A percentile compares a stretch with the other conserved stretches of the same genome.
These are phyloP conservation scores for Leucophenga maculata DNA, from an alignment of 2,888 invertebrate species.

Conservation along the genomic window DNA sequence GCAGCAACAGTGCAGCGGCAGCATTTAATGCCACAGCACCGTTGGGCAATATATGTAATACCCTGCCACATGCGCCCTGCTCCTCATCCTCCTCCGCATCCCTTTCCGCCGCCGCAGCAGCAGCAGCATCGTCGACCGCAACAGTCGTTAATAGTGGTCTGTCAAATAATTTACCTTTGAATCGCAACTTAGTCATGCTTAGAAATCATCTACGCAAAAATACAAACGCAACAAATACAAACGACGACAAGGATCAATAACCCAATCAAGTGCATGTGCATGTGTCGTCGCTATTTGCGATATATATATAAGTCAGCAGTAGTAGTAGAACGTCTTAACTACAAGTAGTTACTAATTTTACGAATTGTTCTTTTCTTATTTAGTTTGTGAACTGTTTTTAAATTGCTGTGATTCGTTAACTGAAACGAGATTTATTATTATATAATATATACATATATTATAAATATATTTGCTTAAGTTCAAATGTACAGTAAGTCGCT, in stretches of 20 bases:
- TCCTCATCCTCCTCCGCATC: slow-evolving; percentile 38
- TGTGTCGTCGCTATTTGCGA: slow-evolving; percentile 7
- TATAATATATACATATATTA: slow-evolving; percentile 17
- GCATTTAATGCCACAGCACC: slow-evolving; percentile 44
- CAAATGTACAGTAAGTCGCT: slow-evolving; percentile 64
- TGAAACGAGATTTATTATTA: slow-evolving; percentile 44
- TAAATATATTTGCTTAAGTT: slow-evolving; percentile 58
- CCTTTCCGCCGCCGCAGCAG: slow-evolving; percentile 38
- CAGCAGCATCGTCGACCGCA: slow-evolving; percentile 28
- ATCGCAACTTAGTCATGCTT: slow-evolving; percentile 70
- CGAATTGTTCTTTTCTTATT: not conserved
- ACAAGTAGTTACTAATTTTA: not conserved
- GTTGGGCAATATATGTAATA: slow-evolving; percentile 63
- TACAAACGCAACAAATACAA: slow-evolving; percentile 48
- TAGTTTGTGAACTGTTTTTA: slow-evolving; percentile 48
- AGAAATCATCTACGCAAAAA: slow-evolving; percentile 71
- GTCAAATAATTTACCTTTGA: slow-evolving; percentile 67
- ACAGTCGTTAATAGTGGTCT: slow-evolving; percentile 45
- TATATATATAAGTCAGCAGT: slow-evolving; percentile 19
- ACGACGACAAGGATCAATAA: slow-evolving; percentile 68
- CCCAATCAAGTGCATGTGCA: slow-evolving; percentile 54
- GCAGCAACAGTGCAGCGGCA: slow-evolving; percentile 32
- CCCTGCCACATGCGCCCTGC: slow-evolving; percentile 65
- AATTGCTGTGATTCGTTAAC: slow-evolving; percentile 67
- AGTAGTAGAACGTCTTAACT: not conserved